Evolutionary conservation across 2,797 vertebrate species (phyloP), one percentile per base, ranked within the genome.

Genomic region (Muraenolepis orangiensis): DNA sequence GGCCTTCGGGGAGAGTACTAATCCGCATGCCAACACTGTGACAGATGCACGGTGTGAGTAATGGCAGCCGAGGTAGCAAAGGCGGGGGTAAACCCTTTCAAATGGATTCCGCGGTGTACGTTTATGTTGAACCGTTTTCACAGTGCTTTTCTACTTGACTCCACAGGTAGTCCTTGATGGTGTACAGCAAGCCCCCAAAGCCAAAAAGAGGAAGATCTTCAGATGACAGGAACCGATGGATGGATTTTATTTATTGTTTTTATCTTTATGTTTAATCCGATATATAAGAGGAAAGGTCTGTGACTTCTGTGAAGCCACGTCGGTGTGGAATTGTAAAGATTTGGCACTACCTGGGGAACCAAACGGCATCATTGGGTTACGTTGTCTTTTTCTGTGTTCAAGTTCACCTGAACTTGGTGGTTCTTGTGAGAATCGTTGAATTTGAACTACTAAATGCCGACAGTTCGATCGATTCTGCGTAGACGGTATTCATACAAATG

Each of bases 191-290:
- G 91, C 93, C 86, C 94, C 94, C 75, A 95, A 95, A 78, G 92
- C 94, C 90, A 95, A 95, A 90, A 94, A 94, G 87, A 94, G 94
- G 91, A 95, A 95, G 90, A 95, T 95, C 90, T 95, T 94, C 86
- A 95, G 95, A 95, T 95, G 95, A 95, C 94, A 94, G 90, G 92
- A 94, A 92, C 94, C 81, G 92, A 75, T 90, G 85, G 89, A 87
- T 83, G 81, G 84, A 67, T 46, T 74, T 68, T 42, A 68, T 69
- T 69, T 51, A 16, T 29, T 32, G 0, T 29, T 69, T 73, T 66
- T 40, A 36, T 73, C n/a, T 38, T 73, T 73, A 23, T 64, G 26
- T 64, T 13, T 26, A 64, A 64, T n/a, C n/a, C n/a, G n/a, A n/a
- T n/a, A n/a, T 66, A 11, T 80, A 82, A 84, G 86, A 81, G 90